Percentiles rank a stretch among this genome's conserved stretches.
Evolutionary conservation across 2,113 vertebrate genomes (phyloP).

Genomic region (Erinaceus europaeus): DNA sequence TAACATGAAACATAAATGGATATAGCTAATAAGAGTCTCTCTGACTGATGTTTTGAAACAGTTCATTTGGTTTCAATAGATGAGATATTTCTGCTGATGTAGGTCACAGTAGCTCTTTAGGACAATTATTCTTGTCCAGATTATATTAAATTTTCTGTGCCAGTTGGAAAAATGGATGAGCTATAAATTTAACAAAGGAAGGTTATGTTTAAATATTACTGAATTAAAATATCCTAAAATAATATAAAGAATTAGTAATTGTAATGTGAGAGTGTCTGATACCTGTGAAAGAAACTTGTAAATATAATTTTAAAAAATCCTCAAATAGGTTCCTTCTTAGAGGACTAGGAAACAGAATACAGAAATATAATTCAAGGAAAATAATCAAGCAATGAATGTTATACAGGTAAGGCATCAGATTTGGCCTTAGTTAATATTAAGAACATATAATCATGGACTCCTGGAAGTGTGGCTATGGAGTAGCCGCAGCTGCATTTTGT

Average conservation of each 20-base stretch:
- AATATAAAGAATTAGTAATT: neutral
- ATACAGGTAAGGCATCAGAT: fast-evolving
- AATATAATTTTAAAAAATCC: neutral
- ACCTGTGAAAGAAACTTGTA: neutral
- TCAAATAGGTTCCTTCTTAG: neutral
- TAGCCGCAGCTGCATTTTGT: no score
- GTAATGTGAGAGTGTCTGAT: neutral
- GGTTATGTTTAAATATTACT: neutral
- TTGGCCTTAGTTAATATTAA: neutral
- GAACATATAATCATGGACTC: neutral
- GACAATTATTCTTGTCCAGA: constrained; percentile 19
- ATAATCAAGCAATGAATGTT: neutral
- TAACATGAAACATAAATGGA: neutral
- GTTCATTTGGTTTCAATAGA: constrained; percentile 29
- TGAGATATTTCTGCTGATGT: constrained; percentile 19
- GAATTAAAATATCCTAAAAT: neutral
- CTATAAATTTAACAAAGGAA: constrained; percentile 12
- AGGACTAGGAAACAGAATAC: neutral
- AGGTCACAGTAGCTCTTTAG: neutral
- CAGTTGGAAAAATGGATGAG: constrained; percentile 4
- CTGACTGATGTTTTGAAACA: neutral
- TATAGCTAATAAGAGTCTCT: constrained; percentile 3
- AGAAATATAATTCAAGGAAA: neutral
- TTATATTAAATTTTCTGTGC: neutral
- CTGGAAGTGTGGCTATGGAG: no score